Evolutionary conservation across 2,113 vertebrate species (phyloP).

Genomic region (Sturnira hondurensis): DNA sequence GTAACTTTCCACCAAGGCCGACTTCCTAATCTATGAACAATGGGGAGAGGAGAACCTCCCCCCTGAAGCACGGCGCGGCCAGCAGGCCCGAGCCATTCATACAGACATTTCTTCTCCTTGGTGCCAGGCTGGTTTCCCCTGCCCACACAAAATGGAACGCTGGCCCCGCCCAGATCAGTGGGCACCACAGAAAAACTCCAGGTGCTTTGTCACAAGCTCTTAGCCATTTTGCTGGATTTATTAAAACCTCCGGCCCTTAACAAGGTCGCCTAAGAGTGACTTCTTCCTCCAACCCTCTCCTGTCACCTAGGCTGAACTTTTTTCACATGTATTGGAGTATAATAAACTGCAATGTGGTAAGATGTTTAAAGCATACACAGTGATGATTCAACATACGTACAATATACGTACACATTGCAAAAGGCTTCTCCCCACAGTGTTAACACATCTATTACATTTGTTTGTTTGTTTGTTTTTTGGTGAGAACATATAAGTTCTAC

Average conservation of each 20-base stretch:
- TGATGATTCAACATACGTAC: not conserved
- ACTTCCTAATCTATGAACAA: fast-evolving
- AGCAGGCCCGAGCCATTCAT: not conserved
- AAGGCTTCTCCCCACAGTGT: not conserved
- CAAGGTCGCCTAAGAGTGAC: not conserved
- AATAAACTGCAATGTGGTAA: not conserved
- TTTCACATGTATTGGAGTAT: not conserved
- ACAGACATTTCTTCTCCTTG: not conserved
- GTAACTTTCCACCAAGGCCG: not conserved
- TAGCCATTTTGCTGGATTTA: not conserved
- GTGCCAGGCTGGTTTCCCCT: not conserved
- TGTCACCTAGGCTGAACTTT: not conserved
- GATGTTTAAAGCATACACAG: not conserved
- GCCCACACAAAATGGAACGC: not conserved
- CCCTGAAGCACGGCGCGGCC: not conserved
- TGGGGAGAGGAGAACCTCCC: not conserved
- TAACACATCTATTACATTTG: not conserved
- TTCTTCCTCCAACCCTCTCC: not conserved
- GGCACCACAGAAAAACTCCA: not conserved
- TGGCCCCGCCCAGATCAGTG: not conserved
- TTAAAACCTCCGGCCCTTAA: not conserved
- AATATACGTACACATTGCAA: not conserved
- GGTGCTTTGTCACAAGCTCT: not conserved
- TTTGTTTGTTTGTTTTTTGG: not conserved
- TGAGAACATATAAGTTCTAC: not conserved